A percentile compares a stretch with the other conserved stretches of the same genome.
Evolutionary conservation across 2,888 invertebrate genomes (phyloP).

Genomic region (Helleia helle): DNA sequence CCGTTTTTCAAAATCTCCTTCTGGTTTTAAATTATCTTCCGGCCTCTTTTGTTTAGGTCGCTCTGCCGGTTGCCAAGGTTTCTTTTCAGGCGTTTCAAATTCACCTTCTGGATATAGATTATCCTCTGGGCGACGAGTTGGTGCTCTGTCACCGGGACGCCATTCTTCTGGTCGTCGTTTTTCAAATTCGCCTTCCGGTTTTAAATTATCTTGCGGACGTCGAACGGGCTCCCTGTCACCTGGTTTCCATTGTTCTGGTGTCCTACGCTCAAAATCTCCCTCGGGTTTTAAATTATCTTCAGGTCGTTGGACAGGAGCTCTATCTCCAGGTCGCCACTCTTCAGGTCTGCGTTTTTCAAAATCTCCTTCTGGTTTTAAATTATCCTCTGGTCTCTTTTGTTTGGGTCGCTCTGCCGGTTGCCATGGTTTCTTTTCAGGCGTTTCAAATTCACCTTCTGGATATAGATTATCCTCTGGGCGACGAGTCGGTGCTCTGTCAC

Average conservation of each 20-base stretch:
- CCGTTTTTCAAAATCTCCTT: constrained; percentile 72
- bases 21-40: constrained; percentile 64
- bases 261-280: constrained; percentile 56
- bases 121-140: constrained; percentile 36
- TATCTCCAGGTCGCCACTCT: constrained; percentile 57
- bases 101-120: constrained; percentile 54
- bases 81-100: constrained; percentile 44
- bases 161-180: constrained; percentile 36
- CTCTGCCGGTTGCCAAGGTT: constrained; percentile 34
- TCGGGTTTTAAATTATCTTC: constrained; percentile 59
- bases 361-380: constrained; percentile 64
- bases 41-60: constrained; percentile 37
- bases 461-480: constrained; percentile 67
- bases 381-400: constrained; percentile 26
- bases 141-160: constrained; percentile 44
- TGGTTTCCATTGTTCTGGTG: constrained; percentile 47
- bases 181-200: constrained; percentile 63
- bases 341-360: constrained; percentile 41
- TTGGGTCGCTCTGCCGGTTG: constrained; percentile 44
- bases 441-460: constrained; percentile 57
- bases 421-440: constrained; percentile 61
- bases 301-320: constrained; percentile 45
- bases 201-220: constrained; percentile 52
- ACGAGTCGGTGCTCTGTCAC: constrained; percentile 50
- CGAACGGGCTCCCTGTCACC: constrained; percentile 51